Evolutionary conservation across 37 sponge, comb jelly and placozoan species (phyloP), one percentile per base, ranked within the genome.

Genomic region (Cladorhizidae sp.): DNA sequence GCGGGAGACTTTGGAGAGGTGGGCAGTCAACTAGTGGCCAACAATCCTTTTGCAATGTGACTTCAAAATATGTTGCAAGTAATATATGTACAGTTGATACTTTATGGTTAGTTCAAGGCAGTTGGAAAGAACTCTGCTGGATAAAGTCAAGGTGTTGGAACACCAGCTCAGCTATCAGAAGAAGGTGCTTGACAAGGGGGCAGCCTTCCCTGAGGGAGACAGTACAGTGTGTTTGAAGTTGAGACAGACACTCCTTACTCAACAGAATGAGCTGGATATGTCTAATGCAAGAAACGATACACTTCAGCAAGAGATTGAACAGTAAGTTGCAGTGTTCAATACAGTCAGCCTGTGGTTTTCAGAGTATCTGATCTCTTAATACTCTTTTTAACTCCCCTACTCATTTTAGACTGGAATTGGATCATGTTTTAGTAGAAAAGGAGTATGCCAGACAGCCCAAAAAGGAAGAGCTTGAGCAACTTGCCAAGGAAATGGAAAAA

Each of bases 201-300:
- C 32, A n/a, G 67, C 74, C 3, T 93, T 93, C 31, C 94, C 94
- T 15, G 94, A 90, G 41, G 78, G 82, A 17, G 80, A 81, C 28
- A 81, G 37, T 37, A 68, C 90, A 41, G 87, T 89, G 77, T 36
- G 39, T 7, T 40, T 79, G 14, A 45, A 55, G n/a, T 73, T 93
- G 32, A 57, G 94, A 5, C 86, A 89, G 76, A 43, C 64, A 5
- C 72, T 89, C 28, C 88, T 93, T 64, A 63, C 77, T 54, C 78
- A 86, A 20, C 65, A 89, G 39, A 93, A 93, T 83, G 87, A 93
- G 62, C 54, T 89, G 36, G 80, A 83, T 36, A 78, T 89, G 70
- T 77, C 56, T 57, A 54, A 72, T 40, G 84, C 89, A 45, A 74
- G 81, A 31, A 67, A 77, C 8, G 77, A 65, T 22, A 82, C 79